Percentiles rank a stretch among this genome's conserved stretches.
Conservation (phyloP, 35 echinoderm and acorn worm genomes). For the Anneissia japonica region DNA sequence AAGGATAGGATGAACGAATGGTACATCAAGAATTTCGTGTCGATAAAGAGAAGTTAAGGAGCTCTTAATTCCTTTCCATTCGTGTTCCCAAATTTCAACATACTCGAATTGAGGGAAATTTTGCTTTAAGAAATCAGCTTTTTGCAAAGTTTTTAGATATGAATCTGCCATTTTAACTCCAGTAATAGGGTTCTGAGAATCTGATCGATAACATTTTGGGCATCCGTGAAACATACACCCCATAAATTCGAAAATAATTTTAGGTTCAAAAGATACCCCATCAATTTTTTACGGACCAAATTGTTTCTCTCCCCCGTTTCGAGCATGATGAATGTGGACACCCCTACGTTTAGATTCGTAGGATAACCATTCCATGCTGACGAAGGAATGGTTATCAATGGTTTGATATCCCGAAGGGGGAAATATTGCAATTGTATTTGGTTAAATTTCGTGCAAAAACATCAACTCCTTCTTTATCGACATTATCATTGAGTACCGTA, state of each 20-base stretch:
- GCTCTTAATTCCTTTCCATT: not conserved
- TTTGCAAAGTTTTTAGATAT: not conserved
- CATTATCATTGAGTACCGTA: not conserved
- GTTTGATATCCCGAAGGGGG: not conserved
- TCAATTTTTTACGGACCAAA: not conserved
- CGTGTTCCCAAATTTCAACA: slow-evolving; percentile 6
- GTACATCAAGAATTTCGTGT: not conserved
- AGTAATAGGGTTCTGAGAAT: not conserved
- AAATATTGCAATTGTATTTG: slow-evolving; percentile 8
- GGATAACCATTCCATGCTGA: not conserved
- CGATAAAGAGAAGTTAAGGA: not conserved
- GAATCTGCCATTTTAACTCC: not conserved
- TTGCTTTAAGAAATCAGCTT: not conserved
- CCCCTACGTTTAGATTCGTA: not conserved
- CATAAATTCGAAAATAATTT: too few species aligned
- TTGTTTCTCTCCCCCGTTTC: not conserved
- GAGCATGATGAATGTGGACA: not conserved
- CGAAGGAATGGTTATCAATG: not conserved
- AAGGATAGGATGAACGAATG: not conserved
- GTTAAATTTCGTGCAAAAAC: slow-evolving; percentile 9
- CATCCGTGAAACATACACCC: slow-evolving; percentile 3
- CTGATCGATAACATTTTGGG: not conserved
- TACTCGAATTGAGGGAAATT: slow-evolving; percentile 8
- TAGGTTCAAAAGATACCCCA: not conserved
- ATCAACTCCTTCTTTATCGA: not conserved